Evolutionary conservation across 2,113 vertebrate genomes (phyloP), one percentile per base, ranked within the genome.

Genomic region (Lagenorhynchus albirostris): DNA sequence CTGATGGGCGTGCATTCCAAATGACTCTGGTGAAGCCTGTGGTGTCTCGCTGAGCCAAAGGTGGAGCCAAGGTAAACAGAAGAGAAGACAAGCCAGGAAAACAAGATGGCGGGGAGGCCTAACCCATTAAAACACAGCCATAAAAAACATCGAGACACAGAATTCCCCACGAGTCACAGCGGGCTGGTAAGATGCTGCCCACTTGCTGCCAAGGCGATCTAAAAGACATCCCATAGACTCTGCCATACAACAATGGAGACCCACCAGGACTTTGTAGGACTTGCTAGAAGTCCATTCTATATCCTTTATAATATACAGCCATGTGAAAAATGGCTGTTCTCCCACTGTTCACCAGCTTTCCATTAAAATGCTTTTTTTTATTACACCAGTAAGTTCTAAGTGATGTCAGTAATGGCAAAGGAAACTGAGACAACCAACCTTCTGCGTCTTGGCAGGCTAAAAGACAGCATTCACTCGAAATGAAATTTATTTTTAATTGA

Each of bases 61-160:
- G 77, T 33, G 47, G 20, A 65, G 93, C 95, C 91, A 83, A 89
- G 20, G 73, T 60, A 89, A 96, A 97, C 41, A 96, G 89, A 76
- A 68, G 36, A 80, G 76, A 91, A 62, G 55, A 79, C 67, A 67
- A 88, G 89, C 25, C 85, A 93, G 82, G 89, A 86, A 89, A 95
- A 79, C 1, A 38, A 63, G 68, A 70, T 18, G 23, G 18, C 8
- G 2, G n/a, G 23, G 77, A 82, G 50, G 58, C 18, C 50, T 25
- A 41, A 33, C 10, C 60, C 82, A 58, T 44, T 73, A 74, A 91
- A 95, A 82, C 31, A 71, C 12, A 60, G 67, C 50, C 73, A 70
- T 53, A 82, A 87, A 88, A 67, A 88, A 70, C 33, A 33, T 0
- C 0, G 13, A 81, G 82, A 81, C 53, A 62, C 13, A 96, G 60